Base-by-base conservation (phyloP, 2,797 vertebrate genomes). In the Odontamblyopus lacepedii region DNA sequence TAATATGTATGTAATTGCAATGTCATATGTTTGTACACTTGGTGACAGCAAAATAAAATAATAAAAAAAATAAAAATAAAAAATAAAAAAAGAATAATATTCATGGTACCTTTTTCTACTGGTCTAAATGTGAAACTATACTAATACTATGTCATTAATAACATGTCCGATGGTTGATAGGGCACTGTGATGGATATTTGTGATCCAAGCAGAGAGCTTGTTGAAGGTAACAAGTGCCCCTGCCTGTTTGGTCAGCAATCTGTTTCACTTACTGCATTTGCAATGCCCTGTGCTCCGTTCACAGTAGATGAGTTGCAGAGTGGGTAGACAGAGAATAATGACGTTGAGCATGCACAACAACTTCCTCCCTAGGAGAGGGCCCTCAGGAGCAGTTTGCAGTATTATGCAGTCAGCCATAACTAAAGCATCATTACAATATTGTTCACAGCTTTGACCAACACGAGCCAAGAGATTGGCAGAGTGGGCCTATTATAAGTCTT, bases 381-480 rank as follows among this genome's bases (percentile, higher is more conserved):
- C 87, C 87, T 19, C 0, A 89, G 88, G 88, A 91, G 78, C 78
- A 59, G 85, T 92, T 92, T 88, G 75, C 87, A 85, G 83, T 84
- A 87, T 91, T 89, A 91, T 78, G 83, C 85, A 90, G 87, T 88
- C 90, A 90, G 87, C 90, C 87, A 87, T 90, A 88, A 89, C 88
- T 91, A 91, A 92, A 89, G 86, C 81, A 91, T 91, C 88, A 91
- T 90, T 91, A 92, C 85, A 80, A 76, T 80, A 71, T 76, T 55
- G 77, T 84, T 82, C 82, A 83, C 71, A 76, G 78, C 55, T 69
- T 70, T 75, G 84, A 84, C 79, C 75, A 69, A 62, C 59, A 84
- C 57, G 53, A 67, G 73, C 56, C 70, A 69, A 71, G 15, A 26
- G 53, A 26, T 38, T 48, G 56, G 44, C 63, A 0, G 35, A 1